Evolutionary conservation across 1,140 invertebrate genomes (phyloP).

Genomic region (Trichonephila clavipes): DNA sequence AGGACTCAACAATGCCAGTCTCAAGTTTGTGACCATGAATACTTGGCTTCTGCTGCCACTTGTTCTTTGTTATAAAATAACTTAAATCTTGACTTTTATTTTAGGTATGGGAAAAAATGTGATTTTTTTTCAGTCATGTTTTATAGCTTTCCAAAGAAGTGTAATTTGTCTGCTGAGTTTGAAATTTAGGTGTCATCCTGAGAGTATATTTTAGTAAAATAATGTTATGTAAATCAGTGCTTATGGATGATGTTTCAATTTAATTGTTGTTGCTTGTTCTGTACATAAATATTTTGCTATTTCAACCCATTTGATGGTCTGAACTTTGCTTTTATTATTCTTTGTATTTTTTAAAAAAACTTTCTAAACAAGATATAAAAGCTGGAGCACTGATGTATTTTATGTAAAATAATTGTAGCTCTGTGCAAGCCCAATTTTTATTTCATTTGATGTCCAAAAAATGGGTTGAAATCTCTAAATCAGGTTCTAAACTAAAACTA

Average conservation of each 20-base stretch:
- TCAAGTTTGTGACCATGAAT: too few species aligned
- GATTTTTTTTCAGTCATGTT: slow-evolving; percentile 58
- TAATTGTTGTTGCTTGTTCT: background rate
- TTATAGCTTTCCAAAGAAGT: slow-evolving; percentile 24
- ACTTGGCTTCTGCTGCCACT: too few species aligned
- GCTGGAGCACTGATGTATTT: background rate
- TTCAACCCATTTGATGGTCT: slow-evolving; percentile 7
- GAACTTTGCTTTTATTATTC: background rate
- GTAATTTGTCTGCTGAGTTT: background rate
- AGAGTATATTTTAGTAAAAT: background rate
- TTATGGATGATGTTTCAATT: slow-evolving; percentile 2
- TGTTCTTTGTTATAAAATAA: background rate
- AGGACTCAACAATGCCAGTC: too few species aligned
- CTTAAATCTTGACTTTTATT: slow-evolving; percentile 31
- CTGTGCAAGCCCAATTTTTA: background rate
- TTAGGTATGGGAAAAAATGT: slow-evolving; percentile 44
- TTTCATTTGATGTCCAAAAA: background rate
- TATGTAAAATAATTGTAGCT: background rate
- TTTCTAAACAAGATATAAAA: background rate
- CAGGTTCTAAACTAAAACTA: slow-evolving; percentile 17
- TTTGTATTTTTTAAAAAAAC: background rate
- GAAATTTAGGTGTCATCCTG: background rate
- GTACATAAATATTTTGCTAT: background rate
- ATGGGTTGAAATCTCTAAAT: slow-evolving; percentile 28
- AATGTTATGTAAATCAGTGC: background rate